Conservation (phyloP, 2,888 invertebrate species). For the Thereva nobilitata region DNA sequence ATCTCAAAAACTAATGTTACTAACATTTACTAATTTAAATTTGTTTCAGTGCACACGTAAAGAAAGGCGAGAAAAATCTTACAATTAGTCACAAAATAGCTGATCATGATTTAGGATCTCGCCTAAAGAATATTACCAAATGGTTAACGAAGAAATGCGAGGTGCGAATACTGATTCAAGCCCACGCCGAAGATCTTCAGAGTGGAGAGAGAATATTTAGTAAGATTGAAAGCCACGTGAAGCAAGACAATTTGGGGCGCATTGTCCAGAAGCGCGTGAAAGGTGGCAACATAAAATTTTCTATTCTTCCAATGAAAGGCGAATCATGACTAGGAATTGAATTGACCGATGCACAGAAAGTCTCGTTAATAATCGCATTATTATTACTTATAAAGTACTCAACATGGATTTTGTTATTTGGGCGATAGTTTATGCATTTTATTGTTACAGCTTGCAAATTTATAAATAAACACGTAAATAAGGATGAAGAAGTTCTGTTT, state of each 20-base stretch:
- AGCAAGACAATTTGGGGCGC: constrained; percentile 60
- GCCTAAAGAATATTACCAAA: constrained; percentile 68
- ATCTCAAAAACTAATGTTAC: no score
- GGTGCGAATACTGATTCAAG: constrained; percentile 58
- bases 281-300: constrained; percentile 66
- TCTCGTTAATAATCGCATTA: no score
- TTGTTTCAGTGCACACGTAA: constrained; percentile 46
- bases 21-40: background rate
- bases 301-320: constrained; percentile 61
- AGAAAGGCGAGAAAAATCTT: constrained; percentile 68
- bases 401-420: no score
- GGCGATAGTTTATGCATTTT: no score
- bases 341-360: no score
- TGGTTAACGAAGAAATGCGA: constrained; percentile 70
- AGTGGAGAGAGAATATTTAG: constrained; percentile 62
- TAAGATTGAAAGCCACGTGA: constrained; percentile 60
- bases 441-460: no score
- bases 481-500: no score
- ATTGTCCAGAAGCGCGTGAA: constrained; percentile 68
- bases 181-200: constrained; percentile 45
- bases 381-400: no score
- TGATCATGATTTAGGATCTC: constrained; percentile 68
- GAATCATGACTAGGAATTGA: constrained; percentile 22
- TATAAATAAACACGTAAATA: no score
- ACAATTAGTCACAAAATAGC: constrained; percentile 67